Evolutionary conservation across 2,888 invertebrate species (phyloP).

Genomic region (Leuctra nigra): DNA sequence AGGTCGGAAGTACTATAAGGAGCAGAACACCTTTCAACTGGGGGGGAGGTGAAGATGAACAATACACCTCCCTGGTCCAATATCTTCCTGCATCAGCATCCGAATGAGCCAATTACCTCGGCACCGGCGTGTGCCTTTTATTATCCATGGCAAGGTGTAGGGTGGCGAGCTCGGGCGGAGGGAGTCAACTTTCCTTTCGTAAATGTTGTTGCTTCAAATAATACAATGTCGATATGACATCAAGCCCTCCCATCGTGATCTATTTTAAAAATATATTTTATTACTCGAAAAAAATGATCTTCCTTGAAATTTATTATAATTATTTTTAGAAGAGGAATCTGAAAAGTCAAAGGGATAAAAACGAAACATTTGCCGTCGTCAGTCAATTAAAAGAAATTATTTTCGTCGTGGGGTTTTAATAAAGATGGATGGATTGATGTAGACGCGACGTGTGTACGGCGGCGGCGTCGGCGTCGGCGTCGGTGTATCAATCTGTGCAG

Average conservation of each 20-base stretch:
- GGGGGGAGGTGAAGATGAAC: too few species aligned
- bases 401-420: conserved; percentile 17
- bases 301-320: conserved; percentile 12
- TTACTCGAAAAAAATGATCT: background rate
- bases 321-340: conserved; percentile 12
- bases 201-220: too few species aligned
- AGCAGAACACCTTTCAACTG: too few species aligned
- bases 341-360: conserved; percentile 8
- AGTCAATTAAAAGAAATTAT: conserved; percentile 17
- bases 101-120: conserved; percentile 43
- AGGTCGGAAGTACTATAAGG: too few species aligned
- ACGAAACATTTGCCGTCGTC: conserved; percentile 12
- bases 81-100: conserved; percentile 43
- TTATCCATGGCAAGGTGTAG: background rate
- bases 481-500: background rate
- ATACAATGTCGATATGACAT: too few species aligned
- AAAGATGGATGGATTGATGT: conserved; percentile 22
- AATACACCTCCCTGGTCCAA: conserved; percentile 25
- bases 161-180: too few species aligned
- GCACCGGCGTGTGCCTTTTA: conserved; percentile 35
- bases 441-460: conserved; percentile 4
- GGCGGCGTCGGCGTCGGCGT: background rate
- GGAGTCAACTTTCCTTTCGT: too few species aligned
- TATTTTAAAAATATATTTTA: background rate
- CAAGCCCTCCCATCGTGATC: background rate